Base-by-base conservation (phyloP, 2,888 invertebrate genomes). In the Pachycephus smyrnensis region DNA sequence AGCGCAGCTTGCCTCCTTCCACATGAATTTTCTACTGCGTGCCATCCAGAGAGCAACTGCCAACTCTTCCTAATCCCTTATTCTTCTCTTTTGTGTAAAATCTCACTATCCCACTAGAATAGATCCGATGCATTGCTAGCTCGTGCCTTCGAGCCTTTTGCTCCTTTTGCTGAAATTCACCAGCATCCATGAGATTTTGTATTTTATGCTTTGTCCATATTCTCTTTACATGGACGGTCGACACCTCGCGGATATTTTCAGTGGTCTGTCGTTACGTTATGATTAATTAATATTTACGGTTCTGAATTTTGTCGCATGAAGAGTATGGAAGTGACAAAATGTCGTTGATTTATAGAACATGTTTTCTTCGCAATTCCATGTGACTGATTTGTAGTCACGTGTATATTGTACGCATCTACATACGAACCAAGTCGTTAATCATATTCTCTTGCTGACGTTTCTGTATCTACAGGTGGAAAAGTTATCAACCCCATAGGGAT, bases 1-100 rank as follows among this genome's bases (percentile, higher is more conserved):
- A 79, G 88, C 88, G 82, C 91, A 90, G 89, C 89, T 86, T 89
- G 89, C 87, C 89, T 83, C 89, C 89, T 84, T 79, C 77, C 84
- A 77, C 79, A 74, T 82, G 80, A 87, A 87, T 87, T 88, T 88
- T 86, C 88, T 83, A 79, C 33, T 33, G 31, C 71, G 71, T 71
- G 71, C 71, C 32, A 31, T 32, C 68, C 30, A 30, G 32, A 37
- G 23, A 55, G 55, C 55, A 55, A 55, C 55, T 55, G 55, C 55
- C 55, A 55, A 55, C 55, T 55, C 55, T 55, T 55, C 55, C 55
- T 55, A 55, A 55, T 55, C 55, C 55, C 55, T 55, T 79, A 79
- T 77, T 73, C 75, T 78, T 76, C 71, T 23, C 55, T 55, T 55
- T 55, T 55, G 55, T 55, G 23, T 55, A 55, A 55, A 55, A 23